phyloP scores from a whole-genome alignment of 2,797 vertebrate species.

The Pipistrellus kuhlii region DNA sequence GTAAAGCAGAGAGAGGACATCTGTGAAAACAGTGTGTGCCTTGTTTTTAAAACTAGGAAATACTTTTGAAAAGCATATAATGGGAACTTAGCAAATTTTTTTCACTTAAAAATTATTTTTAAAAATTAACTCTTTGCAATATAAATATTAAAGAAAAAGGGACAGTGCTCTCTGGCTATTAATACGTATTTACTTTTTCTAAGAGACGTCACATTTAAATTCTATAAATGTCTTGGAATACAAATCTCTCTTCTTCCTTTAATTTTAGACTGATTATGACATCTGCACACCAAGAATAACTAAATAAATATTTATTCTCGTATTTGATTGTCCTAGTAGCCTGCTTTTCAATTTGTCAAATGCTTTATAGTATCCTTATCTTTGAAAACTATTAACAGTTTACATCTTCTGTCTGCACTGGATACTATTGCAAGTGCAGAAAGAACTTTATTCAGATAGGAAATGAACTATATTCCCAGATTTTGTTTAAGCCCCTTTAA shows the following conservation, averaged over 20 bases:
- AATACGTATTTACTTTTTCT: background rate
- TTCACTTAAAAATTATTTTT: background rate
- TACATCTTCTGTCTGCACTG: background rate
- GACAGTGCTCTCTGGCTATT: background rate
- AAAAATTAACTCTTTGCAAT: background rate
- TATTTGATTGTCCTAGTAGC: background rate
- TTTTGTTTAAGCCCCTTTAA: background rate
- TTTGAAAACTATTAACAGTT: background rate
- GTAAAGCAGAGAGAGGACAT: background rate
- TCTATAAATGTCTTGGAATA: background rate
- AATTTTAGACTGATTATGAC: slow-evolving; percentile 29
- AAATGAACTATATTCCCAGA: background rate
- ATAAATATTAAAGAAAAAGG: slow-evolving; percentile 36
- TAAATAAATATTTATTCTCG: background rate
- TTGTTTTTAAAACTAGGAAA: slow-evolving; percentile 59
- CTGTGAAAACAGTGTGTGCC: slow-evolving; percentile 43
- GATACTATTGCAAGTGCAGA: background rate
- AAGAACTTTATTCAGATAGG: background rate
- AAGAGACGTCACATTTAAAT: slow-evolving; percentile 44
- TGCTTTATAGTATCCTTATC: slow-evolving; percentile 10
- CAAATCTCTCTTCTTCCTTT: slow-evolving; percentile 38
- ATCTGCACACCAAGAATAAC: background rate
- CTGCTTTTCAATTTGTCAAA: slow-evolving; percentile 35
- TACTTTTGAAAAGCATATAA: slow-evolving; percentile 7
- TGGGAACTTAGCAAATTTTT: slow-evolving; percentile 24